Percentiles rank a stretch among this genome's conserved stretches.
phyloP scores from a whole-genome alignment of 2,113 vertebrate genomes.

The Ginglymostoma cirratum region DNA sequence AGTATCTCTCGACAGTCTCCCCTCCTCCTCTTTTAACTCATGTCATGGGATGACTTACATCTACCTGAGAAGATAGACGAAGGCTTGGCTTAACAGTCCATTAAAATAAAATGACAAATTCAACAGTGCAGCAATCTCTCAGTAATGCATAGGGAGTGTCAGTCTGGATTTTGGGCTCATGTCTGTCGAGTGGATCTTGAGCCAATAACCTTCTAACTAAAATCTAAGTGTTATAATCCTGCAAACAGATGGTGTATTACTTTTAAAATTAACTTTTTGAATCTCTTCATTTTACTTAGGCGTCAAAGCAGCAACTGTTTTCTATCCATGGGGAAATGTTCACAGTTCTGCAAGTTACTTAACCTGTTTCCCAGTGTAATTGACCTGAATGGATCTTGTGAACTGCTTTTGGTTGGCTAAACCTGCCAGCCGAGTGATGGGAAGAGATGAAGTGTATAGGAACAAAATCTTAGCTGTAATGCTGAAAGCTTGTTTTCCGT shows the following conservation, averaged over 20 bases:
- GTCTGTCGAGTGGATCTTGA: neutral
- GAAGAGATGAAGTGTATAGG: neutral
- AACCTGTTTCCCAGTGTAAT: neutral
- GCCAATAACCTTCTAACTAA: neutral
- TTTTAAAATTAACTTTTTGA: neutral
- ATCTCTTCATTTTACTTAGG: neutral
- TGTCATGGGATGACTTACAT: neutral
- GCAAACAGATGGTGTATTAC: neutral
- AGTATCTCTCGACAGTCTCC: neutral
- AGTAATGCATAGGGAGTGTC: neutral
- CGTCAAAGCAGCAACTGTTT: neutral
- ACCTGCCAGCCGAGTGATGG: neutral
- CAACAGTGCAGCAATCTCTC: neutral
- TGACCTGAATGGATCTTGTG: neutral
- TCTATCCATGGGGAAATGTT: neutral
- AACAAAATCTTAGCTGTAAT: neutral
- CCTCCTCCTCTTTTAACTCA: neutral
- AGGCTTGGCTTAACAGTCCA: neutral
- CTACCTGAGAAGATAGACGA: neutral
- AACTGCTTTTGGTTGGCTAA: neutral
- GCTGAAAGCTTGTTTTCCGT: neutral
- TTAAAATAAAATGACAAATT: neutral
- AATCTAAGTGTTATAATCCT: neutral
- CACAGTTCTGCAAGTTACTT: neutral
- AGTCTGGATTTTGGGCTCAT: neutral